Percentiles rank a stretch among this genome's conserved stretches.
Evolutionary conservation across 2,888 invertebrate species (phyloP).

Genomic region (Cosmia pyralina): DNA sequence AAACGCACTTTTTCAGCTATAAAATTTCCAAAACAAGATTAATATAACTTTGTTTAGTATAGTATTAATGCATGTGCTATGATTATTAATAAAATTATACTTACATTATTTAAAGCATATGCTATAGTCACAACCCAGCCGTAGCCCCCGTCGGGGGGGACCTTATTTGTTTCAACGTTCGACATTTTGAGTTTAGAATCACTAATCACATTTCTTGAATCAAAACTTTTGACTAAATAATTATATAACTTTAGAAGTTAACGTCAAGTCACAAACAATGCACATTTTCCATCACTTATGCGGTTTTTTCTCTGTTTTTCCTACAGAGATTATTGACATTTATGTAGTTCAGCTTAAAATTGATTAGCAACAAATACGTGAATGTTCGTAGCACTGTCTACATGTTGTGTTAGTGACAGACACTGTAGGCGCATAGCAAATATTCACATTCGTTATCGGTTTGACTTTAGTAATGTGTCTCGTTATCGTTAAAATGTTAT

Average conservation of each 20-base stretch:
- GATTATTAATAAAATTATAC: conserved; percentile 72
- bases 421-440: conserved; percentile 58
- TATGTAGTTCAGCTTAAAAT: conserved; percentile 23
- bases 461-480: conserved; percentile 75
- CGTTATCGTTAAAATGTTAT: conserved; percentile 78
- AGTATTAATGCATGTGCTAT: neutral
- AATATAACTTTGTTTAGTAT: neutral
- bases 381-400: conserved; percentile 51
- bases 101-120: conserved; percentile 91
- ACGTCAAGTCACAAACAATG: conserved; percentile 53
- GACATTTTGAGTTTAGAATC: conserved; percentile 72
- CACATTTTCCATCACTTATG: conserved; percentile 63
- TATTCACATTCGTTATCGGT: conserved; percentile 76
- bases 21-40: neutral
- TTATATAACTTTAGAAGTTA: conserved; percentile 53
- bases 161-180: conserved; percentile 76
- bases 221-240: conserved; percentile 38
- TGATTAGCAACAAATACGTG: conserved; percentile 56
- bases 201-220: conserved; percentile 69
- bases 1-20: neutral
- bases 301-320: conserved; percentile 28
- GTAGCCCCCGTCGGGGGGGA: conserved; percentile 92
- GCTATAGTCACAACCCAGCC: conserved; percentile 92
- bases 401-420: conserved; percentile 55
- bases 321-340: conserved; percentile 62